Conservation (phyloP, 1,140 invertebrate species). For the Drosophila obscura region DNA sequence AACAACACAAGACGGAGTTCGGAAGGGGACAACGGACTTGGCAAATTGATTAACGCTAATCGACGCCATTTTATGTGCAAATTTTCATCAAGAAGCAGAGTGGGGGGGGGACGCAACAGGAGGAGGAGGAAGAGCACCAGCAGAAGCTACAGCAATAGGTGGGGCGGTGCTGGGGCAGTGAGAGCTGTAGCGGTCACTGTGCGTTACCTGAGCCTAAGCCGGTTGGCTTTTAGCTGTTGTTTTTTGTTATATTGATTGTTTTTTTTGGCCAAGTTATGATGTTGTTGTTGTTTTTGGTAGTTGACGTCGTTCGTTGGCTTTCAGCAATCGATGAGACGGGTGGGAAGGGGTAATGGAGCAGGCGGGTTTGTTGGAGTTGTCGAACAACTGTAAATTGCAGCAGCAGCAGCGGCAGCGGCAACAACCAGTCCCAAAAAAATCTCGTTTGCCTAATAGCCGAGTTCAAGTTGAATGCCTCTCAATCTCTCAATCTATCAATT, state of each 20-base stretch:
- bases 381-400: constrained; percentile 71
- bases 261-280: constrained; percentile 45
- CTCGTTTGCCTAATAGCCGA: constrained; percentile 80
- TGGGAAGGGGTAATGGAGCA: not conserved
- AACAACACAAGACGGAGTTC: constrained; percentile 10
- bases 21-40: constrained; percentile 20
- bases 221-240: constrained; percentile 13
- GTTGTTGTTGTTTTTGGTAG: constrained; percentile 30
- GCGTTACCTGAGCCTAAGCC: constrained; percentile 30
- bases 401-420: constrained; percentile 9
- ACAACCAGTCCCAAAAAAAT: constrained; percentile 53
- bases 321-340: constrained; percentile 24
- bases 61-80: constrained; percentile 70
- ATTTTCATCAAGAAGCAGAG: constrained; percentile 35
- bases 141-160: no score
- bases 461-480: constrained; percentile 80
- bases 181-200: constrained; percentile 26
- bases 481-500: constrained; percentile 71
- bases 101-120: no score
- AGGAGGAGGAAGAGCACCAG: no score
- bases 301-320: constrained; percentile 70
- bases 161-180: no score
- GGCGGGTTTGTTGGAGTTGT: constrained; percentile 29
- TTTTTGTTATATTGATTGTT: constrained; percentile 26
- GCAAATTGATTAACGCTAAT: constrained; percentile 78